Evolutionary conservation across 2,888 invertebrate genomes (phyloP).

Genomic region (Gisinianus flammeolus): DNA sequence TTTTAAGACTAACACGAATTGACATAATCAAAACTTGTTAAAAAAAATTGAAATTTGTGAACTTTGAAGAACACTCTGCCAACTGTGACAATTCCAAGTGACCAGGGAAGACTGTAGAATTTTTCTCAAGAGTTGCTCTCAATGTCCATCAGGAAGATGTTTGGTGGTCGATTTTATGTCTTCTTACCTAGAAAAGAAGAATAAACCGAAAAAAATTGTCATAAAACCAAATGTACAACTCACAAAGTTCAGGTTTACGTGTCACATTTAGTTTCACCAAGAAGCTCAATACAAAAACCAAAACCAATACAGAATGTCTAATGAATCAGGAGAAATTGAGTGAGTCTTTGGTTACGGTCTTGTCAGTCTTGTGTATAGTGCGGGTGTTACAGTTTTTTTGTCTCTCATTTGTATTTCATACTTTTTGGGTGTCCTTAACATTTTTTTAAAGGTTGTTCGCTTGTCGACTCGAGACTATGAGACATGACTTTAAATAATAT

Average conservation of each 20-base stretch:
- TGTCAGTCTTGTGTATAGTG: too few species aligned
- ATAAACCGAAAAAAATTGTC: conserved; percentile 38
- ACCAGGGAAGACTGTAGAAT: conserved; percentile 13
- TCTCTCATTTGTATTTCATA: neutral
- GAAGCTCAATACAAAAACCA: neutral
- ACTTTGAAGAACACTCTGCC: too few species aligned
- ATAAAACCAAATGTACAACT: conserved; percentile 21
- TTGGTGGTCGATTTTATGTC: conserved; percentile 31
- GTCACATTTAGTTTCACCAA: neutral
- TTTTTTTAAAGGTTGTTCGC: neutral
- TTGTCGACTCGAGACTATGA: too few species aligned
- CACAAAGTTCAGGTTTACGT: neutral
- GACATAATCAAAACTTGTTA: neutral
- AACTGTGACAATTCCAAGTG: conserved; percentile 4
- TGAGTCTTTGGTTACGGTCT: neutral
- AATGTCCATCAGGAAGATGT: conserved; percentile 1
- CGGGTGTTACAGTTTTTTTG: too few species aligned
- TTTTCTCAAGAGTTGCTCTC: neutral
- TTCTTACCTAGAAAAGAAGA: conserved; percentile 35
- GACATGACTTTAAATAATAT: neutral
- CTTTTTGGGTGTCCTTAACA: neutral
- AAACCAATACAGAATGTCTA: conserved; percentile 2
- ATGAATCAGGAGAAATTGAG: conserved; percentile 5
- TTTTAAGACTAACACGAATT: neutral
- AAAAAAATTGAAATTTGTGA: neutral